Evolutionary conservation across 2,113 vertebrate species (phyloP), one percentile per base, ranked within the genome.

Genomic region (Aleadryas rufinucha): DNA sequence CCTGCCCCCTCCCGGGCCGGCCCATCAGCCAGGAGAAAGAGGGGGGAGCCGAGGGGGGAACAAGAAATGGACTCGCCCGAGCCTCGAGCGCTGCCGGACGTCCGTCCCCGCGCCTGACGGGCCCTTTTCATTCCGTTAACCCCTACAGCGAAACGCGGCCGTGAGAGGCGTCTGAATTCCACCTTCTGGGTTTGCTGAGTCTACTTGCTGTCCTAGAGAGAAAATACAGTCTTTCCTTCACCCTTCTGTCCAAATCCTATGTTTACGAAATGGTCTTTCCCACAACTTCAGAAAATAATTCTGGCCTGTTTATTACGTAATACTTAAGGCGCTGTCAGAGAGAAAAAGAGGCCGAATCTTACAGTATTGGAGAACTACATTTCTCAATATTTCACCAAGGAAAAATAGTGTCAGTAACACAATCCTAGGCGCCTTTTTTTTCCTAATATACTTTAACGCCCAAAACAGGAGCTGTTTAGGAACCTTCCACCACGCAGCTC

Each of bases 121-220:
- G 28, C 4, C 0, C 4, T 9, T 19, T 11, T 1, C 2, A 1
- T 20, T 7, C 12, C 13, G 0, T 7, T 7, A 9, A 2, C 7
- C 10, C 7, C 4, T 11, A 0, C 18, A 2, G 45, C 3, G 7
- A 0, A 1, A 7, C 5, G 8, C 8, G 0, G 39, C 19, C 7
- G 16, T 1, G 23, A 45, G 39, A 13, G 7, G 47, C 9, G 0
- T 17, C 16, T 3, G 26, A 10, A 5, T 23, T 12, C 6, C 27
- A 0, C 1, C 5, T 7, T 2, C 13, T 3, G 30, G 6, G 0
- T 4, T 2, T 4, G 30, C 31, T 2, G 21, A 15, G 21, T 7
- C 3, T 27, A 0, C 9, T 49, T 10, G 4, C 7, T 13, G 37
- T 8, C 31, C 23, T 13, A 7, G 10, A 11, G 31, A 9, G 10